Conservation (phyloP, 2,888 invertebrate species). For the Ditylenchus weischeri region DNA sequence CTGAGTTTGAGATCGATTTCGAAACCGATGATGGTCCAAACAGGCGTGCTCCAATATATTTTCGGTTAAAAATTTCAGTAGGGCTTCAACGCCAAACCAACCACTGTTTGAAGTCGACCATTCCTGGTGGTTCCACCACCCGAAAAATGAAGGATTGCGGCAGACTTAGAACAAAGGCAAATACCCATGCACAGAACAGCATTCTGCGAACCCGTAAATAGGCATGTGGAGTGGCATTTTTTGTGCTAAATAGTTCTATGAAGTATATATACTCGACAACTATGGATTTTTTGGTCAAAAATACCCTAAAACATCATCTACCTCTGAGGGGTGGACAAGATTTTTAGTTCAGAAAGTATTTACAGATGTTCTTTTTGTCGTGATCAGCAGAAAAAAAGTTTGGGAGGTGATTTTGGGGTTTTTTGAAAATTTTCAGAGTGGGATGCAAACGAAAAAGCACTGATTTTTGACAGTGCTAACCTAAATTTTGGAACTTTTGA, state of each 20-base stretch:
- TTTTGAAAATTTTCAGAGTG: no score
- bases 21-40: conserved; percentile 42
- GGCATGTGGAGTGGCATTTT: conserved; percentile 41
- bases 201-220: conserved; percentile 42
- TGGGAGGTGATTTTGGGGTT: no score
- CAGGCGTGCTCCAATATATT: conserved; percentile 28
- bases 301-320: no score
- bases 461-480: no score
- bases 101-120: conserved; percentile 37
- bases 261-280: no score
- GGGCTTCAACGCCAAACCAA: conserved; percentile 25
- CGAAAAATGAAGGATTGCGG: conserved; percentile 51
- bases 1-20: conserved; percentile 37
- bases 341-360: no score
- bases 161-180: conserved; percentile 42
- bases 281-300: no score
- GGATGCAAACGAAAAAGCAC: no score
- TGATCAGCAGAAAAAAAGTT: no score
- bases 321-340: no score
- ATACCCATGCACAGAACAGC: conserved; percentile 44
- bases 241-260: conserved; percentile 35
- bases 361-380: no score
- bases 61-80: neutral
- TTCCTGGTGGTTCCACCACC: conserved; percentile 42
- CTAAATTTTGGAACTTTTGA: no score